phyloP scores from a whole-genome alignment of 2,888 invertebrate species.

The Diplolepis rosae region DNA sequence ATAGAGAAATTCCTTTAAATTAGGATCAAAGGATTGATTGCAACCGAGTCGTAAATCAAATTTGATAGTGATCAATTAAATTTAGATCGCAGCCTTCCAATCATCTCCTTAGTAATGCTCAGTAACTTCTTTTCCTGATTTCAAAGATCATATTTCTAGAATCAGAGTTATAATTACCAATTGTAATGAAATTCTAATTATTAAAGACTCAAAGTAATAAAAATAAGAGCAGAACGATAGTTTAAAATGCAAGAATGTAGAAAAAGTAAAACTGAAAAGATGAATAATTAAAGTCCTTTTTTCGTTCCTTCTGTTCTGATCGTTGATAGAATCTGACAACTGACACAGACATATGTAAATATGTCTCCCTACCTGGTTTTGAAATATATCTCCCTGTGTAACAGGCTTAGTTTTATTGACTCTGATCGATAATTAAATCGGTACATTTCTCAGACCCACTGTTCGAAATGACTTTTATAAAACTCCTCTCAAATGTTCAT shows the following conservation, averaged over 20 bases:
- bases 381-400: slow-evolving; percentile 7
- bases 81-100: neutral
- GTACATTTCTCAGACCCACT: neutral
- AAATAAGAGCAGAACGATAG: neutral
- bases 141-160: neutral
- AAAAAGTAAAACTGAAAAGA: neutral
- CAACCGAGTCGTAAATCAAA: neutral
- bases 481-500: too few relatives aligned
- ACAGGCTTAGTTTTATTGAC: neutral
- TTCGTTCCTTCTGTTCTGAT: neutral
- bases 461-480: neutral
- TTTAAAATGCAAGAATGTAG: neutral
- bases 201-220: neutral
- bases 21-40: neutral
- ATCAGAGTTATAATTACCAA: neutral
- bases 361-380: neutral
- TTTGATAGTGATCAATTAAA: neutral
- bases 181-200: neutral
- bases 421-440: neutral
- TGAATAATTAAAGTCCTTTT: neutral
- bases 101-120: slow-evolving; percentile 3
- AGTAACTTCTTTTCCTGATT: neutral
- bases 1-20: too few relatives aligned
- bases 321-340: slow-evolving; percentile 16
- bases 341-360: slow-evolving; percentile 9